Conservation (phyloP, 2,113 vertebrate genomes). For the Turnix velox region DNA sequence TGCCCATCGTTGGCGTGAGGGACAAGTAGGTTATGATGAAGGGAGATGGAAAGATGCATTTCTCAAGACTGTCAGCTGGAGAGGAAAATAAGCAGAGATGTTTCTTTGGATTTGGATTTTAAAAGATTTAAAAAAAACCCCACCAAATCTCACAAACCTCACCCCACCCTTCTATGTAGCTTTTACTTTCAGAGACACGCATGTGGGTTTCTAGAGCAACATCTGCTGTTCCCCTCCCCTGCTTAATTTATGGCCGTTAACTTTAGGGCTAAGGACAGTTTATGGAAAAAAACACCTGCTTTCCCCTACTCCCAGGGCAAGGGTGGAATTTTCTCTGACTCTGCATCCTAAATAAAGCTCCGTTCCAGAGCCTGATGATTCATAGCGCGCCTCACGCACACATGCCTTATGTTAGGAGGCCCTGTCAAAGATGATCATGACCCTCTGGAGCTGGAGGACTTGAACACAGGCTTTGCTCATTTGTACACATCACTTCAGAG, state of each 20-base stretch:
- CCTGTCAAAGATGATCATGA: constrained; percentile 47
- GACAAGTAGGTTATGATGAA: rapidly evolving
- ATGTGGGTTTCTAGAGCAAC: background rate
- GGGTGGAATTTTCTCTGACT: constrained; percentile 61
- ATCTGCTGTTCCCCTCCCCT: constrained; percentile 30
- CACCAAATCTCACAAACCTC: too few relatives aligned
- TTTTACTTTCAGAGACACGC: background rate
- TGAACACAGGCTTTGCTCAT: background rate
- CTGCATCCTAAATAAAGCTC: constrained; percentile 61
- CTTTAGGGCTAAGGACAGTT: constrained; percentile 64
- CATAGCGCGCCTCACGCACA: constrained; percentile 19
- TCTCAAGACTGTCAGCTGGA: background rate
- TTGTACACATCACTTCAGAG: background rate
- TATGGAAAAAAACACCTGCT: constrained; percentile 74
- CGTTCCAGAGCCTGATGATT: constrained; percentile 41
- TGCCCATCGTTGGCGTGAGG: background rate
- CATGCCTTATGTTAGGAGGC: constrained; percentile 61
- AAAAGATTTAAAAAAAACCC: background rate
- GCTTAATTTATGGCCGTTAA: constrained; percentile 51
- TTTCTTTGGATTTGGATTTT: background rate
- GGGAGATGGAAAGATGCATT: background rate
- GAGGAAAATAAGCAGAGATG: rapidly evolving
- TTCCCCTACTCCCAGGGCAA: constrained; percentile 49
- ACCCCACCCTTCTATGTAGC: background rate
- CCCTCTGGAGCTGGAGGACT: background rate